Evolutionary conservation across 1,140 invertebrate species (phyloP).

Genomic region (Formica exsecta): DNA sequence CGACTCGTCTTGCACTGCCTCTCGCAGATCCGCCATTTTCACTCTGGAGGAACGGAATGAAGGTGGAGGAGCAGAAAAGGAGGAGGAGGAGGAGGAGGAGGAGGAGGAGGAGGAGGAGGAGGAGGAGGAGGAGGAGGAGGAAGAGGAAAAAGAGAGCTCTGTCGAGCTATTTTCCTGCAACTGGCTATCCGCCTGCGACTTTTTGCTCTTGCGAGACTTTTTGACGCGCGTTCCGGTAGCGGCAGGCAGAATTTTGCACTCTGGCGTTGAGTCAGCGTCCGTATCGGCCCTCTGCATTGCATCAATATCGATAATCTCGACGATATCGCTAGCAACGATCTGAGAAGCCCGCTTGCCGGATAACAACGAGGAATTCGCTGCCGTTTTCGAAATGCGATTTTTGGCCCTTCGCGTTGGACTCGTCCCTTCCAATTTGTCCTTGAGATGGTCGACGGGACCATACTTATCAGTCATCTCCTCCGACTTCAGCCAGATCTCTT

Average conservation of each 20-base stretch:
- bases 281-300: constrained; percentile 78
- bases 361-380: background rate
- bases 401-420: constrained; percentile 74
- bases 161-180: constrained; percentile 39
- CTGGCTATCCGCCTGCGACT: constrained; percentile 30
- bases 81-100: too few relatives aligned
- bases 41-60: background rate
- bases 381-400: constrained; percentile 36
- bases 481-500: constrained; percentile 30
- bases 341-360: constrained; percentile 30
- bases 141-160: background rate
- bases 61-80: background rate
- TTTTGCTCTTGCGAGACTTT: constrained; percentile 72
- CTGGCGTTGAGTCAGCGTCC: constrained; percentile 59
- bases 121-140: too few relatives aligned
- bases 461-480: constrained; percentile 41
- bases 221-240: constrained; percentile 51
- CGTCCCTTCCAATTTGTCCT: constrained; percentile 10
- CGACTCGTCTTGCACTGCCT: constrained; percentile 46
- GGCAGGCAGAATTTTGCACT: constrained; percentile 78
- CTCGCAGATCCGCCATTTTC: constrained; percentile 53
- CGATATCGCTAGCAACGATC: constrained; percentile 48
- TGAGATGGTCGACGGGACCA: constrained; percentile 1
- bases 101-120: too few relatives aligned
- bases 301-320: constrained; percentile 84